These are phyloP conservation scores for Mimachlamys varia DNA, from an alignment of 2,888 invertebrate species.

Conservation along the genomic window DNA sequence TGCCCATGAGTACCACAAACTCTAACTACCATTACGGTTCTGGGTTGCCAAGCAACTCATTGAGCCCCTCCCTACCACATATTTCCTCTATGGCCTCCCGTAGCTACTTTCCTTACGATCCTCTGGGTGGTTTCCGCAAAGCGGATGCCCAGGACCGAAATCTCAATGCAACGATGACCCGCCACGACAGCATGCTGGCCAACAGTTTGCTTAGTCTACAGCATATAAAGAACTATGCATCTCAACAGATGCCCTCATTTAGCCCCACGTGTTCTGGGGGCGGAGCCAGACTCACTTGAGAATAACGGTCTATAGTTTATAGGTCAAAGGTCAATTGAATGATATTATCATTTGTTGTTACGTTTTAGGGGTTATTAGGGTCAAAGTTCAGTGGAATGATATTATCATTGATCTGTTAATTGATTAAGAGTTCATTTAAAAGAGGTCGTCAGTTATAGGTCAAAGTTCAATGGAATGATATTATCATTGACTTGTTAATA, in stretches of 20 bases:
- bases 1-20: conserved; percentile 62
- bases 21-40: conserved; percentile 63
- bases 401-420: conserved; percentile 28
- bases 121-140: conserved; percentile 91
- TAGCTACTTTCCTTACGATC: conserved; percentile 90
- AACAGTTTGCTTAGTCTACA: conserved; percentile 86
- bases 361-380: background rate
- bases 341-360: conserved; percentile 24
- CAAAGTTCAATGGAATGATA: conserved; percentile 33
- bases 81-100: conserved; percentile 79
- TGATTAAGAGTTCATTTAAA: too few species aligned
- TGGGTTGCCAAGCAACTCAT: conserved; percentile 64
- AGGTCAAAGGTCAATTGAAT: background rate
- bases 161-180: conserved; percentile 71
- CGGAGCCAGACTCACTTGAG: conserved; percentile 72
- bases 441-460: background rate
- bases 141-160: conserved; percentile 78
- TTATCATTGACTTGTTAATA: background rate
- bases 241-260: conserved; percentile 76
- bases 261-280: conserved; percentile 71
- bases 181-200: conserved; percentile 67
- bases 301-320: conserved; percentile 39
- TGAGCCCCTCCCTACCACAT: conserved; percentile 77
- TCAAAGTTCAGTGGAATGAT: conserved; percentile 32
- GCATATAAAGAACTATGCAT: conserved; percentile 93